Conservation (phyloP, 2,113 vertebrate genomes). For the Paradoxurus hermaphroditus region DNA sequence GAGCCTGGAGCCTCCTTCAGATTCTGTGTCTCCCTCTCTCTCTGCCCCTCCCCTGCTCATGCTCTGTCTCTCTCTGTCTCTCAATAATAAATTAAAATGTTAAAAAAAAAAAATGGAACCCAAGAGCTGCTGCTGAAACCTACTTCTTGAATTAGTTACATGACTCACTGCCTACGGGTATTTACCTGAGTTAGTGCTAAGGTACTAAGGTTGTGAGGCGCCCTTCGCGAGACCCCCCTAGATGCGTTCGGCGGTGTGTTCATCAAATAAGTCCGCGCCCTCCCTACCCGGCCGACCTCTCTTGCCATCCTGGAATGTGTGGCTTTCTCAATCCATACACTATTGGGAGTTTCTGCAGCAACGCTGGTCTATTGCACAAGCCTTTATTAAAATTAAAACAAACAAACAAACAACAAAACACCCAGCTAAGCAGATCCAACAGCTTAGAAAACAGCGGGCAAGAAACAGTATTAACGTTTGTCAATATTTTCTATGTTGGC, state of each 20-base stretch:
- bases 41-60: too few relatives aligned
- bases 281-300: not conserved
- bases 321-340: not conserved
- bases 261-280: not conserved
- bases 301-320: not conserved
- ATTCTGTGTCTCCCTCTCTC: too few relatives aligned
- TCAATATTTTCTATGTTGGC: not conserved
- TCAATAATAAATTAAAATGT: too few relatives aligned
- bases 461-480: not conserved
- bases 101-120: not conserved
- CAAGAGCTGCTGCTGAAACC: not conserved
- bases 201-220: not conserved
- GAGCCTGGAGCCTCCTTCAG: too few relatives aligned
- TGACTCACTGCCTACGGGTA: not conserved
- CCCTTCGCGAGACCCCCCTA: not conserved
- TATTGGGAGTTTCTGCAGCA: not conserved
- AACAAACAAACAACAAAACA: not conserved
- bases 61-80: too few relatives aligned
- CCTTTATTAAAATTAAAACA: not conserved
- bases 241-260: not conserved
- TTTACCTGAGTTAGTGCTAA: not conserved
- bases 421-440: not conserved
- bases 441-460: not conserved
- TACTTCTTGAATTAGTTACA: constrained; percentile 43
- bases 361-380: not conserved